Evolutionary conservation across 2,113 vertebrate species (phyloP).

Genomic region (Polypterus senegalus): DNA sequence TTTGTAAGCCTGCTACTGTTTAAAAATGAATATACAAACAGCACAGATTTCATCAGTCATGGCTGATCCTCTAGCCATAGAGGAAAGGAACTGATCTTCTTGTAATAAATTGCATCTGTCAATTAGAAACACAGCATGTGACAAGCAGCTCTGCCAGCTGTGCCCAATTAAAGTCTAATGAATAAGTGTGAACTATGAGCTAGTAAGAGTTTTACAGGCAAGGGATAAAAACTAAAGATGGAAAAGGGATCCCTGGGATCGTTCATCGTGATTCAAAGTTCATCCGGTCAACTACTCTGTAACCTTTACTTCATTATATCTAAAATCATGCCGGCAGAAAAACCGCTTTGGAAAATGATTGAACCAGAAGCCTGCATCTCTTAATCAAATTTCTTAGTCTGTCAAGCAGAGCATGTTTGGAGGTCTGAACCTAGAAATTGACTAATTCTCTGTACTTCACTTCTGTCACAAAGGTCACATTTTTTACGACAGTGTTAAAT

Average conservation of each 20-base stretch:
- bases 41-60: neutral
- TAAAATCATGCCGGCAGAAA: too few species aligned
- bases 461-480: too few species aligned
- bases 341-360: too few species aligned
- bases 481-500: too few species aligned
- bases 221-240: neutral
- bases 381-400: too few species aligned
- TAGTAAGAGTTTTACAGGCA: neutral
- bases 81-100: constrained; percentile 17
- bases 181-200: constrained; percentile 10
- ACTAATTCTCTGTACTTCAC: too few species aligned
- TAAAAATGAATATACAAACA: neutral
- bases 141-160: constrained; percentile 12
- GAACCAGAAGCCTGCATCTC: too few species aligned
- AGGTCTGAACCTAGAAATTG: too few species aligned
- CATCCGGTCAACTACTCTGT: neutral
- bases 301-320: neutral
- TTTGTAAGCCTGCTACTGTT: neutral
- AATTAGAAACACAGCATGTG: constrained; percentile 34
- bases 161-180: constrained; percentile 17
- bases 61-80: neutral
- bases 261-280: neutral
- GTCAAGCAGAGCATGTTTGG: too few species aligned
- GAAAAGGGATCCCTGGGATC: neutral
- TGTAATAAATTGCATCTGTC: constrained; percentile 45